Base-by-base conservation (phyloP, 37 sponge, comb jelly and placozoan genomes). In the Ephydatia muelleri region DNA sequence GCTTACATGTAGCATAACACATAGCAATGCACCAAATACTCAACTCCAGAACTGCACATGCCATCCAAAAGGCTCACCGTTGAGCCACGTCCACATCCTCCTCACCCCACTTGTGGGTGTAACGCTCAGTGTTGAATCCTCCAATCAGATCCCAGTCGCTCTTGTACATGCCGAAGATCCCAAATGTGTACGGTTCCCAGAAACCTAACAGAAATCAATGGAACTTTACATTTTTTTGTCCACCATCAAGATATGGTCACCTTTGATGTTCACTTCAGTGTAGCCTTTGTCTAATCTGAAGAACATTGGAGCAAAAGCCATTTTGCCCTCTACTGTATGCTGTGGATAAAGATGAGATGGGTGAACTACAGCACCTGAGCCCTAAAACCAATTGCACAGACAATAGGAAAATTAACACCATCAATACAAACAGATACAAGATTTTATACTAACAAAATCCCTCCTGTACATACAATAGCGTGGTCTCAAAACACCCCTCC, bases 71-170 rank as follows among this genome's bases (percentile, higher is more conserved):
- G 14, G 12, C 78, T 85, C 27, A 92, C 92, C 83, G 88, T 85
- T 92, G 88, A 22, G 88, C 28, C 21, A 80, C 23, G 64, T 92
- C 92, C 92, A 88, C 88, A 70, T 92, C 92, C 70, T 92, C 92
- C 57, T 89, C 92, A 33, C 92, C 92, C 92, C 92, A 92, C 67
- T 83, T 85, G 49, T 36, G 26, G 25, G 30, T 84, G 82, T 86
- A 92, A 14, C 70, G 72, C 33, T 38, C 49, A 5, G 32, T 26
- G 79, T 92, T 68, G 47, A 85, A 84, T 21, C 92, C 92, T 34
- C 88, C 88, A 76, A 84, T 70, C 9, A 35, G 47, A 8, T 1
- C 38, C 92, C 92, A 92, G 81, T 92, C 92, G 31, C 84, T 73
- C 76, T 92, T 92, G 76, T 68, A 92, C 88, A 92, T 73, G 23